Conservation (phyloP, 2,888 invertebrate genomes). For the Sturmia bella region DNA sequence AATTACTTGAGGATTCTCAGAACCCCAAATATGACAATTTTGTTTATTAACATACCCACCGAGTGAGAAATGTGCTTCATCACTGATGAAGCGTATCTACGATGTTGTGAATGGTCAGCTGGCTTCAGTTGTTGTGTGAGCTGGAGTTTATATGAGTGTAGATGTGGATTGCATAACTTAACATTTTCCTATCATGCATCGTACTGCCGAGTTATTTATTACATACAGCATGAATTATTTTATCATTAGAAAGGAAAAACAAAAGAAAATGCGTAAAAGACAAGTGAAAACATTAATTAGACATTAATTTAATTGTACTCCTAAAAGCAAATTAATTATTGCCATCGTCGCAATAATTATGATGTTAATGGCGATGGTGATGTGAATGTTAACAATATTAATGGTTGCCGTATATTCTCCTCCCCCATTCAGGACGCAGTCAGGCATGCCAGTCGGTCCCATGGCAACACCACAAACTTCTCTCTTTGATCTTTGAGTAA, state of each 20-base stretch:
- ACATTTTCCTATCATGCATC: too few relatives aligned
- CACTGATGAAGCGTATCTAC: too few relatives aligned
- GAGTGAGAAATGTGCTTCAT: too few relatives aligned
- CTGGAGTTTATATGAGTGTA: too few relatives aligned
- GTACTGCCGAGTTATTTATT: constrained; percentile 22
- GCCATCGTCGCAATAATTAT: constrained; percentile 42
- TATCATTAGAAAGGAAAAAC: constrained; percentile 30
- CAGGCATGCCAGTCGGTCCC: neutral
- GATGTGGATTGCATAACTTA: too few relatives aligned
- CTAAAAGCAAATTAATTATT: constrained; percentile 66
- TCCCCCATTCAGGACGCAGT: neutral
- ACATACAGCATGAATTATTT: constrained; percentile 69
- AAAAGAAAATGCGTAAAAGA: neutral
- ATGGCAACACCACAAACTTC: neutral
- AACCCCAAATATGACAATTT: too few relatives aligned
- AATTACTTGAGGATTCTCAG: too few relatives aligned
- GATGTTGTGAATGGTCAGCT: too few relatives aligned
- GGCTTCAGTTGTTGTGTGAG: too few relatives aligned
- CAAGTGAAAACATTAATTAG: constrained; percentile 69
- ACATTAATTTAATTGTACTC: constrained; percentile 72
- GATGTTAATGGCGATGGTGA: constrained; percentile 3
- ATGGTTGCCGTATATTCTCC: constrained; percentile 1
- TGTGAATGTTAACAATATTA: constrained; percentile 24
- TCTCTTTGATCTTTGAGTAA: constrained; percentile 44
- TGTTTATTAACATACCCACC: too few relatives aligned